Base-by-base conservation (phyloP, 1,140 invertebrate genomes). In the Schlechtendalia chinensis region DNA sequence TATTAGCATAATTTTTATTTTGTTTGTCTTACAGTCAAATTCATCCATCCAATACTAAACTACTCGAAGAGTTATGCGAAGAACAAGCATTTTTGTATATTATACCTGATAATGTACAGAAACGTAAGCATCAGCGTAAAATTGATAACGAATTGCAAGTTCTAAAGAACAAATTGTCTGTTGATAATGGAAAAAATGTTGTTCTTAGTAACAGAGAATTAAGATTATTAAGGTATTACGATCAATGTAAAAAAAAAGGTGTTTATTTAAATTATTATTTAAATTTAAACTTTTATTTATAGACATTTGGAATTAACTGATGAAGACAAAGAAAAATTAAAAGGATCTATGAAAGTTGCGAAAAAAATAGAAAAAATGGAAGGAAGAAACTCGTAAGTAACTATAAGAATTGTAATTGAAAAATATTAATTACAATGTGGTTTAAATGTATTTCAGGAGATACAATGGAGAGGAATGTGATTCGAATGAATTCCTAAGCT, bases 131-230 rank as follows among this genome's bases (percentile, higher is more conserved):
- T 81, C 93, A 95, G 84, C 88, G 95, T 77, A 96, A 96, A 89
- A 91, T 95, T 5, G 93, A 95, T 84, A 94, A 91, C 10, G 95
- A 97, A 88, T 92, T 97, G 0, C 89, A 90, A n/a, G 94, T 96
- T 86, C 86, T 97, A 54, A 91, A 94, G 83, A 88, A 89, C 32
- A 95, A 95, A 87, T 87, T 97, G 85, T 89, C 92, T 69, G 90
- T 93, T 83, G 85, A 86, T 50, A 91, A 90, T 45, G 86, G 85
- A 8, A 94, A 93, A 83, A 94, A 92, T 86, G 92, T 97, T 84
- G 95, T 97, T 63, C 86, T 97, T 11, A 95, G 93, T 84, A 97
- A 97, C 86, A 89, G 95, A 74, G 96, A 97, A 87, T 96, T 97
- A 83, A 88, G 95, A 83, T 87, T 97, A 63, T 87, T 97, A 32